Base-by-base conservation (phyloP, 2,113 vertebrate genomes). In the Corythornis madagascariensis region DNA sequence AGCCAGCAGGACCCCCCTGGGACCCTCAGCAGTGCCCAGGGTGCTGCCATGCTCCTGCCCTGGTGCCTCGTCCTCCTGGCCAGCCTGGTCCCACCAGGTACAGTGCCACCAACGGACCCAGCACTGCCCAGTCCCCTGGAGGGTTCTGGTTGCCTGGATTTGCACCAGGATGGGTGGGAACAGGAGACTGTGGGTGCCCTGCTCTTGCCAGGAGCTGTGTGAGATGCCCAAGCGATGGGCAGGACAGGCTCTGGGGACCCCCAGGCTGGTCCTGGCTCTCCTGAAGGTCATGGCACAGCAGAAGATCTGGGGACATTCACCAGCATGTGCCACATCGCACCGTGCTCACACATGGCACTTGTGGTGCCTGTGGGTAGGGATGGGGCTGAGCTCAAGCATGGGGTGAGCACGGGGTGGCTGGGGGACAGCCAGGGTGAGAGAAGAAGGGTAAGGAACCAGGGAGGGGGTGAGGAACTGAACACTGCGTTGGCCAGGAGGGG, bases 281-380 rank as follows among this genome's bases (percentile, higher is more conserved):
- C 63, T 2, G 3, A 9, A 3, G 69, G 5, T 14, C 52, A 11
- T 2, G 18, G 47, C 25, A n/a, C 11, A 2, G 57, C 1, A 2
- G 63, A 4, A 25, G 59, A 22, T 56, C 25, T 13, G 9, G 48
- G 40, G 7, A 42, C 10, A 7, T 38, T 28, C 45, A 20, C 25
- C 0, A 1, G 13, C 38, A 29, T 1, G 1, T 16, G 45, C 31
- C 4, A 2, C 33, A 3, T 33, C 0, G 4, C 6, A 4, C 19
- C 0, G 0, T 11, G 29, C 21, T 18, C 10, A 61, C 35, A 19
- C 20, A 0, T 4, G 48, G 57, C 69, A 55, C n/a, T 40, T 1
- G 3, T 26, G 45, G 66, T 71, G 12, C 20, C 48, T 13, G 2
- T 6, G 29, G 35, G 11, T 24, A 61, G 31, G 38, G 31, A 55